Conservation (phyloP, 1,140 invertebrate species). For the Drosophila dunni region DNA sequence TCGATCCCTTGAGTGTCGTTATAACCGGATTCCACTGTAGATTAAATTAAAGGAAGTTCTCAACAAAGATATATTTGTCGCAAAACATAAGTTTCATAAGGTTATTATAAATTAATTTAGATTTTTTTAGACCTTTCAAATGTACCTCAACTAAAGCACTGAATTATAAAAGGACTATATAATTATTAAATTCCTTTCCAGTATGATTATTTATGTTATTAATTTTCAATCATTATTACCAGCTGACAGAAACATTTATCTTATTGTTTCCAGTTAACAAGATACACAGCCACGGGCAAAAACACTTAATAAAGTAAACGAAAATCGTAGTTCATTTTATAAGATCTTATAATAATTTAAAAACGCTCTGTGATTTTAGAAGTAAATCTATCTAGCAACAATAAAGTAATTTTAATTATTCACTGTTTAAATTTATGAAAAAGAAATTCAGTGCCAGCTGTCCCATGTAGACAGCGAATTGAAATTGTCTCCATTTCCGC, state of each 20-base stretch:
- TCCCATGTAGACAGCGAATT: constrained; percentile 20
- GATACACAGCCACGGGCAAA: constrained; percentile 1
- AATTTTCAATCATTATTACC: no score
- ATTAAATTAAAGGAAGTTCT: no score
- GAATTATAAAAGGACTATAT: no score
- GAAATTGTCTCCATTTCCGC: neutral
- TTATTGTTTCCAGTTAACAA: neutral
- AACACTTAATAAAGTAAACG: constrained; percentile 23
- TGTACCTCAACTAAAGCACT: no score
- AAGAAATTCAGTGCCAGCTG: constrained; percentile 37
- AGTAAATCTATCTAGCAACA: neutral
- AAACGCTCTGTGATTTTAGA: neutral
- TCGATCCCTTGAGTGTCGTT: no score
- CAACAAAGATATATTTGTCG: no score
- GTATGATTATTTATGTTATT: no score
- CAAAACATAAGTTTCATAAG: no score
- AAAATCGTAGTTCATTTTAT: constrained; percentile 14
- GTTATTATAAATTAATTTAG: no score
- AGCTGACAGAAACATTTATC: neutral
- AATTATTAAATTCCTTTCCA: no score
- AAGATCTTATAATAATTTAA: neutral
- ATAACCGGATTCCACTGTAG: no score
- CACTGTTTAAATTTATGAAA: constrained; percentile 15
- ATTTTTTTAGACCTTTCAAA: no score
- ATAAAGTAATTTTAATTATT: constrained; percentile 36